Conservation (phyloP, 1,140 invertebrate species). For the Drosophila seguyi region DNA sequence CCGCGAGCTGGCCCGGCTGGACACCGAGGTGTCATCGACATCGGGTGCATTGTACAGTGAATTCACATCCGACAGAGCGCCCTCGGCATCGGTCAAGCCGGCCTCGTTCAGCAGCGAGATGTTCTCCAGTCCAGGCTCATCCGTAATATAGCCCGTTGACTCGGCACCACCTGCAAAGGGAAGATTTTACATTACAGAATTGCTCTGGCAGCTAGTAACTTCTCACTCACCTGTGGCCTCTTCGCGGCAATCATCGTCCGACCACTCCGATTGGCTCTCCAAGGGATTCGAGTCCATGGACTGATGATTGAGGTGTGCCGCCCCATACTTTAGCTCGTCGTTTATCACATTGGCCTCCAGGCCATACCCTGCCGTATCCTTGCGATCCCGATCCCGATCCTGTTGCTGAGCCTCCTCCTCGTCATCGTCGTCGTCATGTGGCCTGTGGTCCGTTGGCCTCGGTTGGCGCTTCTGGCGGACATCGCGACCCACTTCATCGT, state of each 20-base stretch:
- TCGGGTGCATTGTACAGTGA: conserved; percentile 92
- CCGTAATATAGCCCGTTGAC: conserved; percentile 92
- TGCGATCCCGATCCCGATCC: conserved; percentile 21
- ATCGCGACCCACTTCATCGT: conserved; percentile 81
- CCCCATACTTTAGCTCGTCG: conserved; percentile 84
- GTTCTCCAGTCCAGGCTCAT: conserved; percentile 93
- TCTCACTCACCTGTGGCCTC: conserved; percentile 78
- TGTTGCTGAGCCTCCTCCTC: conserved; percentile 28
- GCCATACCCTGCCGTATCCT: conserved; percentile 45
- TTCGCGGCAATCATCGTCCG: conserved; percentile 87
- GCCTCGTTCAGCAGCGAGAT: conserved; percentile 93
- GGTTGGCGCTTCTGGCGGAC: conserved; percentile 74
- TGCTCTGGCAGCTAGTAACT: background rate
- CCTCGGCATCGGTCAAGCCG: conserved; percentile 94
- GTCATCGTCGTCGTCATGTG: conserved; percentile 21
- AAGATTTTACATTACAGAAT: background rate
- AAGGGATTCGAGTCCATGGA: conserved; percentile 85
- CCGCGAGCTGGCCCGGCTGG: conserved; percentile 91
- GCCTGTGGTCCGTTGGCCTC: conserved; percentile 25
- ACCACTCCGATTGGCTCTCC: conserved; percentile 92
- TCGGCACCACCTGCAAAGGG: conserved; percentile 88
- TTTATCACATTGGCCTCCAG: conserved; percentile 85
- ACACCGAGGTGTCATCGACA: conserved; percentile 91
- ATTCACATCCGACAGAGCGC: conserved; percentile 93
- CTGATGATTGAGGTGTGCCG: conserved; percentile 83